phyloP scores from a whole-genome alignment of 2,113 vertebrate genomes.

The Prolemur simus region DNA sequence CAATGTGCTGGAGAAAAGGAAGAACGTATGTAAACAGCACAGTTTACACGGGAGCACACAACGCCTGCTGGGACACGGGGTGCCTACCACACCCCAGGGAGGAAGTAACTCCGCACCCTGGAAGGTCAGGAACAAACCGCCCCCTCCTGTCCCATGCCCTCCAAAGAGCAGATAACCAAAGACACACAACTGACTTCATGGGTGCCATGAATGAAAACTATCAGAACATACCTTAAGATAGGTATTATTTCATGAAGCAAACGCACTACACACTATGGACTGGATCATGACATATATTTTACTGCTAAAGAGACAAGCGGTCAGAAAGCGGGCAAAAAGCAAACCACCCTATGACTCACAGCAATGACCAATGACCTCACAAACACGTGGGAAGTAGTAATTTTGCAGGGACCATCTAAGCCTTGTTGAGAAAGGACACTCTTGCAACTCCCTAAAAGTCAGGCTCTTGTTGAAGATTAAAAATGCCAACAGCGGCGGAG shows the following conservation, averaged over 20 bases:
- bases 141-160: background rate
- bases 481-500: rapidly evolving
- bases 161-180: background rate
- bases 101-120: background rate
- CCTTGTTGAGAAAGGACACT: background rate
- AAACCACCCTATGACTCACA: background rate
- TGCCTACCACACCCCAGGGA: rapidly evolving
- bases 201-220: background rate
- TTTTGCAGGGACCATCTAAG: background rate
- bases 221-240: background rate
- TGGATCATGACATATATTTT: rapidly evolving
- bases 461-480: background rate
- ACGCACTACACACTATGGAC: rapidly evolving
- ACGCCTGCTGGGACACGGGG: rapidly evolving
- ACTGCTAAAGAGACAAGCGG: background rate
- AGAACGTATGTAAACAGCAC: background rate
- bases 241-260: rapidly evolving
- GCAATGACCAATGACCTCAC: rapidly evolving
- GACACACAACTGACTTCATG: background rate
- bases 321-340: background rate
- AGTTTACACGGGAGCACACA: background rate
- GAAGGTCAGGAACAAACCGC: background rate
- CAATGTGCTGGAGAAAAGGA: background rate
- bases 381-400: rapidly evolving
- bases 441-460: background rate